Base-by-base conservation (phyloP, 2,797 vertebrate species). In the Mormyrus hasselquistii region DNA sequence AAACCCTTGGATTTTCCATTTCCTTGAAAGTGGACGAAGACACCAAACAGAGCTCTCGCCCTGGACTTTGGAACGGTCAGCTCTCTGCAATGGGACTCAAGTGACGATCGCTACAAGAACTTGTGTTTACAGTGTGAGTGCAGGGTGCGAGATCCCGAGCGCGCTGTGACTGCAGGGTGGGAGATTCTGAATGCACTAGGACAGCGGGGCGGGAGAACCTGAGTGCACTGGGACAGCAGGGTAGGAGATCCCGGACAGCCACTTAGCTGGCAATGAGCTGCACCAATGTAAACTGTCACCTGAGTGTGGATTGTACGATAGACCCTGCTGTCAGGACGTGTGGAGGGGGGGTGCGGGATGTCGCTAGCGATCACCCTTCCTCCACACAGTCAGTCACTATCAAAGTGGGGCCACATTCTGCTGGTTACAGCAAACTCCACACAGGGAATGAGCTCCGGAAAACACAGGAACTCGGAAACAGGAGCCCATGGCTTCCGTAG, bases 1-100 rank as follows among this genome's bases (percentile, higher is more conserved):
- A 73, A 73, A 16, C 29, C 4, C 29, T 88, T 22, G 29, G 53
- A 87, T 53, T 88, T 84, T 88, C 87, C 87, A 90, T 65, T 84
- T 90, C 57, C 87, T 79, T 38, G 69, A 19, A 50, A 9, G 38
- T 19, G 86, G 57, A 53, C 38, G 10, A 65, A 86, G 55, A 89
- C 44, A 44, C 86, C 62, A 87, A 49, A 53, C 53, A 38, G 41
- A 88, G 29, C 52, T 50, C 0, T 41, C 79, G 22, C 55, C 25
- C 16, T 19, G 25, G 47, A 50, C 44, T 49, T 19, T 49, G 19
- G 79, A 79, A 79, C 0, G 73, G 38, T 38, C 14, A 38, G 38
- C 16, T 19, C 19, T 34, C 62, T 69, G 62, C 62, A 29, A 65
- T 65, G 62, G 62, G 62, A 65, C 29, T 25, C 62, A 29, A 29